Evolutionary conservation across 2,797 vertebrate genomes (phyloP), one percentile per base, ranked within the genome.

Genomic region (Sebastes itinus): DNA sequence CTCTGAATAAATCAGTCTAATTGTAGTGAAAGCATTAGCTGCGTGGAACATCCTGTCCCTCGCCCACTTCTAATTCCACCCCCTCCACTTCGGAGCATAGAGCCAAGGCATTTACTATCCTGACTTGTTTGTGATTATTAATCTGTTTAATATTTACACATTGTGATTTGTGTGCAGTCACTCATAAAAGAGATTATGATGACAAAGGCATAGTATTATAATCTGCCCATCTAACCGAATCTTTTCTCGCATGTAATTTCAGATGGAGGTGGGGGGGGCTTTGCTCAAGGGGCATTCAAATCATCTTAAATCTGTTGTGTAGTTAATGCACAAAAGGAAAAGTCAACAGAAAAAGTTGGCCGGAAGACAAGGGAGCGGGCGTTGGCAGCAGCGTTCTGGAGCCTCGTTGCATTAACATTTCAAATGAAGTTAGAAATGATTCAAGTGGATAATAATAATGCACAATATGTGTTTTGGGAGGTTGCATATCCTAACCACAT

Each of bases 141-240:
- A 94, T 95, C 92, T 95, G 92, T 95, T 95, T 95, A 95, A 95
- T 95, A 96, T 95, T 96, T 95, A 94, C 93, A 95, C 92, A 90
- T 85, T 90, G 89, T 92, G 92, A 93, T 94, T 92, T 93, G 92
- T 95, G 94, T 93, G 90, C 92, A 95, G 90, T 93, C 93, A 91
- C 90, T 94, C 90, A 92, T 92, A 92, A 94, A 93, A 93, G 90
- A 94, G 93, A 94, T 95, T 95, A 95, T 90, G 92, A 92, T 93
- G 91, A 94, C 94, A 95, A 93, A 93, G 90, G 88, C 87, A 90
- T 68, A 82, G 81, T 87, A 86, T 88, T 92, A 82, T 94, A 93
- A 95, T 94, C 91, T 91, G 86, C 90, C 91, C 87, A 92, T 92
- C 92, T 93, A 91, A 88, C 89, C 75, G 18, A 89, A 93, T 93